Evolutionary conservation across 2,888 invertebrate species (phyloP).

Genomic region (Andrena marginata): DNA sequence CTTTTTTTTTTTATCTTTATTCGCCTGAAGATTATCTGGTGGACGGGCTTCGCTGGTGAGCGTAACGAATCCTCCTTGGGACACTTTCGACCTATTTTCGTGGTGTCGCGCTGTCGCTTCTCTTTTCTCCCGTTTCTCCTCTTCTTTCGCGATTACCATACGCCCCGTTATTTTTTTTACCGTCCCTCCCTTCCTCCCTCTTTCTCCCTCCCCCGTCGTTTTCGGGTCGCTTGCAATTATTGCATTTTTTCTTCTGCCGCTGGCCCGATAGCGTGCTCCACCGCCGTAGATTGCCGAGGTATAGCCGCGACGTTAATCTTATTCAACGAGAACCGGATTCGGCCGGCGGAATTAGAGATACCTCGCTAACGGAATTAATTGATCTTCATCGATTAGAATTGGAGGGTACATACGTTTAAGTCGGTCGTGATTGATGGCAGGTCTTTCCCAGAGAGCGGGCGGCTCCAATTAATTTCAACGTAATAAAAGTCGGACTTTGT

Average conservation of each 20-base stretch:
- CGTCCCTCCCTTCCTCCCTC: no score
- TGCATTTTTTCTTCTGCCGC: conserved; percentile 39
- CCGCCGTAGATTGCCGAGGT: not conserved
- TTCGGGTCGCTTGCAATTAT: conserved; percentile 59
- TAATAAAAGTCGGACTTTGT: conserved; percentile 44
- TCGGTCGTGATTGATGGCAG: conserved; percentile 45
- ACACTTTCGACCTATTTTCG: conserved; percentile 58
- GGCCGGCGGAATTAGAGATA: conserved; percentile 41
- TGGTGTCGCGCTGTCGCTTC: conserved; percentile 23
- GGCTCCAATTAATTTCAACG: conserved; percentile 52
- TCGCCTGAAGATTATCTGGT: conserved; percentile 37
- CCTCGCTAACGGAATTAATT: conserved; percentile 43
- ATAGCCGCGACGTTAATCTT: conserved; percentile 45
- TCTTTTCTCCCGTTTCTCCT: conserved; percentile 20
- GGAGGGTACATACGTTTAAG: conserved; percentile 45
- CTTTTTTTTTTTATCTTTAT: not conserved
- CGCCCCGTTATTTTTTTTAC: conserved; percentile 24
- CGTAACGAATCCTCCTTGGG: conserved; percentile 59
- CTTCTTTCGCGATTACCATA: conserved; percentile 49
- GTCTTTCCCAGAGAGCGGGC: conserved; percentile 4
- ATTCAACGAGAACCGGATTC: conserved; percentile 33
- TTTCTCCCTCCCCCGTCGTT: not conserved
- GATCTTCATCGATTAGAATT: conserved; percentile 52
- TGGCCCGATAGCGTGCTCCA: not conserved
- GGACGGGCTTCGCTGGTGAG: conserved; percentile 13